Evolutionary conservation across 2,113 vertebrate species (phyloP).

Genomic region (Colius striatus): DNA sequence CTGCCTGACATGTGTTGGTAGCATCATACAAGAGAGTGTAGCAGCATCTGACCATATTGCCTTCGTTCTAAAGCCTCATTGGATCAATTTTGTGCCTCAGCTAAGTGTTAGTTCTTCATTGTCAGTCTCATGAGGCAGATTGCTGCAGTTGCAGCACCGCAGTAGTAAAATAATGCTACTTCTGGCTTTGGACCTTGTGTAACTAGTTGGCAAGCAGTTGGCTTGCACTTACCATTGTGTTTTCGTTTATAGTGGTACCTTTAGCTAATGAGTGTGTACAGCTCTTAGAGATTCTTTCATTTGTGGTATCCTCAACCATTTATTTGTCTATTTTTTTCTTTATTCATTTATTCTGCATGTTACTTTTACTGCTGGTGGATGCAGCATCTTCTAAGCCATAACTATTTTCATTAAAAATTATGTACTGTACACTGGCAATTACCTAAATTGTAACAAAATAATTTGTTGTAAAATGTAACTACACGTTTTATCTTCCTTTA

Average conservation of each 20-base stretch:
- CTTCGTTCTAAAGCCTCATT: neutral
- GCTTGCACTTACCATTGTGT: neutral
- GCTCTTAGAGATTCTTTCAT: neutral
- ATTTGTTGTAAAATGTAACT: neutral
- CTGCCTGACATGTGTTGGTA: fast-evolving
- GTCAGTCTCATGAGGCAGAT: neutral
- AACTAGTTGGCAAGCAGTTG: neutral
- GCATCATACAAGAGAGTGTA: neutral
- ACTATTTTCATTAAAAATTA: neutral
- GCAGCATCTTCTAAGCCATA: neutral
- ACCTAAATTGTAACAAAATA: neutral
- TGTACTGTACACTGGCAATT: neutral
- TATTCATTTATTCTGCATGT: neutral
- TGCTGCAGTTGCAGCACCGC: neutral
- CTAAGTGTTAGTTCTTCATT: neutral
- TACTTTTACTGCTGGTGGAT: neutral
- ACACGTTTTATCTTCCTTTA: neutral
- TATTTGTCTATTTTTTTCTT: neutral
- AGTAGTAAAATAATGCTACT: neutral
- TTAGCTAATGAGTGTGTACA: neutral
- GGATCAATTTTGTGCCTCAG: neutral
- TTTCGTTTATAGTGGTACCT: neutral
- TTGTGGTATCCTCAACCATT: neutral
- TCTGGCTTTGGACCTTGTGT: neutral
- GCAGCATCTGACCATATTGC: fast-evolving